These are phyloP conservation scores for Ophthalmotilapia sp. DNA, from an alignment of 2,113 vertebrate genomes.

Conservation along the genomic window DNA sequence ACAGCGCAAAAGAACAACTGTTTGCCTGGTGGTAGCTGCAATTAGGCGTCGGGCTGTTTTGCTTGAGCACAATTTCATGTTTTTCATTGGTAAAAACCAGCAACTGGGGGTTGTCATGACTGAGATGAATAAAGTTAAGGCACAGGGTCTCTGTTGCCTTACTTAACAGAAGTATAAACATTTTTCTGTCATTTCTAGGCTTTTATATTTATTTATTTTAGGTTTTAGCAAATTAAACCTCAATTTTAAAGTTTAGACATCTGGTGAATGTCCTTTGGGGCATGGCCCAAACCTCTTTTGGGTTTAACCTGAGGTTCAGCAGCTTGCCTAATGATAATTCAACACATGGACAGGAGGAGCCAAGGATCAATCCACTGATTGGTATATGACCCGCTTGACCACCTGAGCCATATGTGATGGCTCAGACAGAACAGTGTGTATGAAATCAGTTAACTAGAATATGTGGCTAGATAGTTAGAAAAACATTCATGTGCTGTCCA, in stretches of 20 bases:
- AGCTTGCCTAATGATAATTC: background rate
- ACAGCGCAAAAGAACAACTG: background rate
- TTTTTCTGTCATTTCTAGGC: background rate
- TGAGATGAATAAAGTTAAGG: background rate
- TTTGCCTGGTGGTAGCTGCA: background rate
- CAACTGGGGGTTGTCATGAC: accelerated
- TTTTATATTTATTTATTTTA: background rate
- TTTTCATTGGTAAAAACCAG: background rate
- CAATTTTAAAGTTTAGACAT: background rate
- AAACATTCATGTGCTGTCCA: background rate
- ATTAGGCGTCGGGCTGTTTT: background rate
- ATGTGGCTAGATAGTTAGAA: background rate
- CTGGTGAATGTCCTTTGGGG: background rate
- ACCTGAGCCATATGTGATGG: background rate
- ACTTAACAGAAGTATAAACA: background rate
- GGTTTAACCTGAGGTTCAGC: background rate
- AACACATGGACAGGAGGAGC: background rate
- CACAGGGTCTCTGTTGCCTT: background rate
- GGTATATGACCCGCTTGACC: background rate
- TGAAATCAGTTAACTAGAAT: background rate
- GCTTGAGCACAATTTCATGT: background rate
- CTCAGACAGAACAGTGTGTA: background rate
- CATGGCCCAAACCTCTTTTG: background rate
- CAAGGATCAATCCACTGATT: background rate
- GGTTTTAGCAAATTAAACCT: background rate